Conservation (phyloP, 2,113 vertebrate genomes). For the Trinectes maculatus region DNA sequence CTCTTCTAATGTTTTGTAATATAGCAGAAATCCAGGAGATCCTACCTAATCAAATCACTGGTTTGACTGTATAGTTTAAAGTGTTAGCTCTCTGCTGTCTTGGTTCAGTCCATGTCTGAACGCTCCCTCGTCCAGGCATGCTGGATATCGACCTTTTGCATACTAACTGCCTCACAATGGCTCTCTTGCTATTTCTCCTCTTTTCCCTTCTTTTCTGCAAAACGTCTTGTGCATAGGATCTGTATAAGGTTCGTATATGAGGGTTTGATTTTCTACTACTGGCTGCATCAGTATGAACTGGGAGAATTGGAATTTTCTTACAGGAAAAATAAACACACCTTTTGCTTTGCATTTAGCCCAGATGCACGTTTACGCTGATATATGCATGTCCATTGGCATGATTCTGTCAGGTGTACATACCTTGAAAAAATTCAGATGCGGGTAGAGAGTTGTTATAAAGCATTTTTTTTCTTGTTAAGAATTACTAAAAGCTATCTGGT, state of each 20-base stretch:
- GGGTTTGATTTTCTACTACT: slow-evolving; percentile 45
- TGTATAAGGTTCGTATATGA: slow-evolving; percentile 88
- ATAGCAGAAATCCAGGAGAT: neutral
- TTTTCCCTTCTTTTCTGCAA: slow-evolving; percentile 40
- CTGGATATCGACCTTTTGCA: slow-evolving; percentile 41
- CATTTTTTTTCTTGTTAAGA: too few species aligned
- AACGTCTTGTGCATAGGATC: slow-evolving; percentile 83
- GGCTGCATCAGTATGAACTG: slow-evolving; percentile 19
- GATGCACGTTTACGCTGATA: too few species aligned
- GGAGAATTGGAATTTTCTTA: neutral
- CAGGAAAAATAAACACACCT: slow-evolving; percentile 41
- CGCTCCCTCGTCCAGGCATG: slow-evolving; percentile 33
- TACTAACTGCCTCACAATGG: slow-evolving; percentile 61
- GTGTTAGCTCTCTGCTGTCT: neutral
- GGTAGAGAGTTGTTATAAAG: too few species aligned
- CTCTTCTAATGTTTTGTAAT: neutral
- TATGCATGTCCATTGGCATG: too few species aligned
- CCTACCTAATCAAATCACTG: slow-evolving; percentile 15
- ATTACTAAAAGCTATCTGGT: too few species aligned
- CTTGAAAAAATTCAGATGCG: too few species aligned
- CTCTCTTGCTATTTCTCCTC: slow-evolving; percentile 59
- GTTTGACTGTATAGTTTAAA: slow-evolving; percentile 21
- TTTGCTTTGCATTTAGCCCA: too few species aligned
- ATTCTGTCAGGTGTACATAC: too few species aligned
- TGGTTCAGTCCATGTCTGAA: slow-evolving; percentile 25